phyloP scores from a whole-genome alignment of 1,140 invertebrate species.

The Diabrotica undecimpunctata region DNA sequence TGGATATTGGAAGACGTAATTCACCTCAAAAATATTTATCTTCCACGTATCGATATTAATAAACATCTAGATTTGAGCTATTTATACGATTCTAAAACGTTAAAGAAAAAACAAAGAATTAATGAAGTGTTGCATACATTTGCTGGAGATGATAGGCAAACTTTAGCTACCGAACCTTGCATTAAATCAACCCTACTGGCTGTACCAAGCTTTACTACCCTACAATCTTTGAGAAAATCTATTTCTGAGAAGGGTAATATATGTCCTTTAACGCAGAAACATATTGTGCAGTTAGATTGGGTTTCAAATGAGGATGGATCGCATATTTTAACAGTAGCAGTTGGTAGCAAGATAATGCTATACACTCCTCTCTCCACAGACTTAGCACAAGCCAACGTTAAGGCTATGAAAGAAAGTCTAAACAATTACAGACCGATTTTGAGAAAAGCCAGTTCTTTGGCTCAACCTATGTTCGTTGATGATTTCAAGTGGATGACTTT shows the following conservation, averaged over 20 bases:
- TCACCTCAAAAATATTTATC: conserved; percentile 81
- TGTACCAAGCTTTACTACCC: conserved; percentile 88
- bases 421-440: conserved; percentile 72
- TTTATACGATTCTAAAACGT: conserved; percentile 74
- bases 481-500: conserved; percentile 96
- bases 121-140: conserved; percentile 65
- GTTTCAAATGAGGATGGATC: conserved; percentile 98
- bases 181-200: conserved; percentile 71
- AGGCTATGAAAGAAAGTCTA: conserved; percentile 55
- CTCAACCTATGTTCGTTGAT: conserved; percentile 77
- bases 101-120: conserved; percentile 73
- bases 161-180: conserved; percentile 64
- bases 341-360: conserved; percentile 86
- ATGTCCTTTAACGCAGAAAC: conserved; percentile 81
- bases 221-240: conserved; percentile 82
- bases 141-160: conserved; percentile 53
- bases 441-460: conserved; percentile 81
- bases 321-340: conserved; percentile 94
- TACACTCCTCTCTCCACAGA: conserved; percentile 85
- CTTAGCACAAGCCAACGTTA: conserved; percentile 85
- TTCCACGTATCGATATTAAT: conserved; percentile 77
- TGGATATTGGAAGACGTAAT: conserved; percentile 99
- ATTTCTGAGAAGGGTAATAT: conserved; percentile 90
- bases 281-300: conserved; percentile 95
- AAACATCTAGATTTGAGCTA: conserved; percentile 77